Evolutionary conservation across 2,888 invertebrate genomes (phyloP).

Genomic region (Plagiodera versicolora): DNA sequence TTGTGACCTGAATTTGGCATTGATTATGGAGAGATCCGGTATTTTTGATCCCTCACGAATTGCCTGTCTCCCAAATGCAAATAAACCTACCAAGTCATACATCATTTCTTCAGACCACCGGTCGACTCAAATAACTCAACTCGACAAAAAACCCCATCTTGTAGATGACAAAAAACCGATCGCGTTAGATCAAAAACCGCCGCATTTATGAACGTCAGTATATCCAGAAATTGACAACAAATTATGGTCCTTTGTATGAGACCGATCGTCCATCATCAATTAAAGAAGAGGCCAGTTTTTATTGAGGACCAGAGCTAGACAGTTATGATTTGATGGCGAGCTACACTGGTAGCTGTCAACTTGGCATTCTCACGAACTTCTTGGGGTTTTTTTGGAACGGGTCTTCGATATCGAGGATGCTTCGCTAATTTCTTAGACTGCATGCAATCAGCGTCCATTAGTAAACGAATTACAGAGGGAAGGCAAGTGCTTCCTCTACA

Average conservation of each 20-base stretch:
- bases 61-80: neutral
- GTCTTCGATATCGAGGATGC: slow-evolving; percentile 33
- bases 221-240: slow-evolving; percentile 57
- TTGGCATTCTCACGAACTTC: slow-evolving; percentile 38
- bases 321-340: slow-evolving; percentile 47
- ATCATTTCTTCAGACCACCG: slow-evolving; percentile 27
- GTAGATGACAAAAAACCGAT: slow-evolving; percentile 25
- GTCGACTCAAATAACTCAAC: slow-evolving; percentile 25
- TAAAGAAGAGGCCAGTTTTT: slow-evolving; percentile 50
- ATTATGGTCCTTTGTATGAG: slow-evolving; percentile 56
- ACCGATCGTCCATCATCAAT: slow-evolving; percentile 56
- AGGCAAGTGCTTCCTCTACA: too few species aligned
- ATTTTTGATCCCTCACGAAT: neutral
- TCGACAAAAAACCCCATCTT: slow-evolving; percentile 21
- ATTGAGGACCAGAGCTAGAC: slow-evolving; percentile 37
- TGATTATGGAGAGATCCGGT: too few species aligned
- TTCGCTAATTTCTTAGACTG: neutral
- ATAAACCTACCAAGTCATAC: slow-evolving; percentile 13
- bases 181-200: slow-evolving; percentile 43
- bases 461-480: too few species aligned
- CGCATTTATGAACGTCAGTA: slow-evolving; percentile 54
- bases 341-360: slow-evolving; percentile 44
- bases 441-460: too few species aligned
- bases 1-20: too few species aligned
- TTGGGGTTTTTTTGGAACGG: slow-evolving; percentile 34